These are phyloP conservation scores for Pecten maximus DNA, from an alignment of 2,888 invertebrate genomes.

Conservation along the genomic window DNA sequence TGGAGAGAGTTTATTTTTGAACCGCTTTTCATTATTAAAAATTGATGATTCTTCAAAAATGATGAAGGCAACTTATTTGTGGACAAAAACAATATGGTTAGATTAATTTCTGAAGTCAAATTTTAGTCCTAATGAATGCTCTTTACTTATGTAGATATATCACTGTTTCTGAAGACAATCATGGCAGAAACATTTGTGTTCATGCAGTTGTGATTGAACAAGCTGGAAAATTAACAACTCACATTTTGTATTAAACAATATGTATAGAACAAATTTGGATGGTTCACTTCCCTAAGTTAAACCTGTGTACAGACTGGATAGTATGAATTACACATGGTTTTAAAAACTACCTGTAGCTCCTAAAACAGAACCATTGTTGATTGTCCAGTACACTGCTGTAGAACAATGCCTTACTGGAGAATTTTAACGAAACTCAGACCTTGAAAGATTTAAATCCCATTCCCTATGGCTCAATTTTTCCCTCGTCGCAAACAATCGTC, in stretches of 20 bases:
- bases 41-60: no score
- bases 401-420: neutral
- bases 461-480: neutral
- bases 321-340: neutral
- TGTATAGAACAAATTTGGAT: neutral
- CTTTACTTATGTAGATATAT: no score
- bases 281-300: neutral
- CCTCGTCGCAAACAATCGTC: neutral
- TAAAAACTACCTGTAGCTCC: neutral
- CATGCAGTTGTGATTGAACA: no score
- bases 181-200: neutral
- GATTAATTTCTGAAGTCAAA: no score
- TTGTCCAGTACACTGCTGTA: neutral
- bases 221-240: no score
- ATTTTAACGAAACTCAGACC: neutral
- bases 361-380: conserved; percentile 1
- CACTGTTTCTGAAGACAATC: neutral
- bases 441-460: neutral
- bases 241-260: neutral
- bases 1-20: no score
- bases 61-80: no score
- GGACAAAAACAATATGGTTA: no score
- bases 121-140: no score
- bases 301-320: neutral
- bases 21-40: no score